Percentiles rank a stretch among this genome's conserved stretches.
These are phyloP conservation scores for Aulostomus chinensis DNA, from an alignment of 2,797 vertebrate genomes.

Conservation along the genomic window DNA sequence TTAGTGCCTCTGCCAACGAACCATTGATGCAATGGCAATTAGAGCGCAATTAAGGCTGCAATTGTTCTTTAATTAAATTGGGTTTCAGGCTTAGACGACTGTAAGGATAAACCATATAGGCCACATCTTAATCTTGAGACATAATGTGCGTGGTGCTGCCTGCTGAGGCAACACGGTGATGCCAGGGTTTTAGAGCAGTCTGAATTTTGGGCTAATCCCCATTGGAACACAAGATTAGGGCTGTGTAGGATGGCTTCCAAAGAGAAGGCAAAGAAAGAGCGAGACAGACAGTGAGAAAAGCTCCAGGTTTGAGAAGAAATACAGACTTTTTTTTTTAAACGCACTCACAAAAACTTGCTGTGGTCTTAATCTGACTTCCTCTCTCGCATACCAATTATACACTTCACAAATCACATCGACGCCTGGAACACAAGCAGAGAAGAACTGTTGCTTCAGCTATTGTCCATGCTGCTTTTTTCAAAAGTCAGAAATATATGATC, in stretches of 20 bases:
- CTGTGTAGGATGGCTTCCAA: slow-evolving; percentile 45
- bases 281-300: slow-evolving; percentile 11
- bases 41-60: slow-evolving; percentile 39
- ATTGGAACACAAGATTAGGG: slow-evolving; percentile 59
- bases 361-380: no score
- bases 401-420: slow-evolving; percentile 9
- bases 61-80: slow-evolving; percentile 65
- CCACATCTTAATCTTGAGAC: slow-evolving; percentile 49
- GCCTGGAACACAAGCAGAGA: no score
- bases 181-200: slow-evolving; percentile 51
- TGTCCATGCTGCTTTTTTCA: no score
- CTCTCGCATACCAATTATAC: slow-evolving; percentile 19
- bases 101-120: slow-evolving; percentile 41
- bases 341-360: slow-evolving; percentile 44
- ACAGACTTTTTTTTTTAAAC: slow-evolving; percentile 36
- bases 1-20: slow-evolving; percentile 55
- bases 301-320: slow-evolving; percentile 33
- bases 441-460: no score
- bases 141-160: slow-evolving; percentile 36
- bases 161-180: slow-evolving; percentile 38
- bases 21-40: slow-evolving; percentile 58
- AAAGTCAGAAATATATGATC: no score
- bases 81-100: slow-evolving; percentile 28
- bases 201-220: slow-evolving; percentile 62
- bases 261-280: slow-evolving; percentile 4